Conservation (phyloP, 2,113 vertebrate species). For the Pseudonaja textilis region DNA sequence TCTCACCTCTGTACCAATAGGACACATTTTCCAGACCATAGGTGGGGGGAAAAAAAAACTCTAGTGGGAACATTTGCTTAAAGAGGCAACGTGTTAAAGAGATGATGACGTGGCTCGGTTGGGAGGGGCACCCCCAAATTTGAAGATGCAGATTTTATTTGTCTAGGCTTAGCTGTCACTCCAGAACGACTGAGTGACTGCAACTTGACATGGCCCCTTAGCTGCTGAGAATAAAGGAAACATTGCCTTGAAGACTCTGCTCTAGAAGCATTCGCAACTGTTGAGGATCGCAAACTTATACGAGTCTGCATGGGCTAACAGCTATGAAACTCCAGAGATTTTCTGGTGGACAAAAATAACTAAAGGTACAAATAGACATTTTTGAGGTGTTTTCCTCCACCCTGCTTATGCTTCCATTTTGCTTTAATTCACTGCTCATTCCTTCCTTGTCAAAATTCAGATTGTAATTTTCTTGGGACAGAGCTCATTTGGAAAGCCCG, state of each 20-base stretch:
- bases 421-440: background rate
- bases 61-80: background rate
- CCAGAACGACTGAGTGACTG: background rate
- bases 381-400: background rate
- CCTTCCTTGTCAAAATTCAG: background rate
- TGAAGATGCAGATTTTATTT: background rate
- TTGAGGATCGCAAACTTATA: background rate
- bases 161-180: background rate
- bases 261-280: background rate
- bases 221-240: background rate
- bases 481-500: background rate
- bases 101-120: background rate
- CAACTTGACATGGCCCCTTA: constrained; percentile 3
- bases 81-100: background rate
- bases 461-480: background rate
- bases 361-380: background rate
- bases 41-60: constrained; percentile 6
- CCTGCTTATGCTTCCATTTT: background rate
- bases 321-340: background rate
- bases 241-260: background rate
- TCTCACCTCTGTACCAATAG: background rate
- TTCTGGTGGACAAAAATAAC: background rate
- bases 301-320: background rate
- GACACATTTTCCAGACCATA: background rate
- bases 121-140: background rate